These are phyloP conservation scores for Ommatoiulus sabulosus DNA, from an alignment of 2,888 invertebrate genomes.

Conservation along the genomic window DNA sequence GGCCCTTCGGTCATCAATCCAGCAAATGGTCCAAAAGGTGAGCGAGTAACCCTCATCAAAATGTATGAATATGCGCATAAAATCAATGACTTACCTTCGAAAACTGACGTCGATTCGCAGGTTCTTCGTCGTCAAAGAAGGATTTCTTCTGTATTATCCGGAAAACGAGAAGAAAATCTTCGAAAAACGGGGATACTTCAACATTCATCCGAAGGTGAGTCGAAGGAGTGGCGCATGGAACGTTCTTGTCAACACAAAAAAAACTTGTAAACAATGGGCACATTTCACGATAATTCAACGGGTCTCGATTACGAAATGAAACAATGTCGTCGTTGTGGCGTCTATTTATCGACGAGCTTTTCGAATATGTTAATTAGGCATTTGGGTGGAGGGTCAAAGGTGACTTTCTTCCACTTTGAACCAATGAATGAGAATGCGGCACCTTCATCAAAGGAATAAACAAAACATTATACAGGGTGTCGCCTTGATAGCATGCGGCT, in stretches of 20 bases:
- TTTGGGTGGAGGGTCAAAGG: background rate
- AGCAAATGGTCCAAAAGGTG: constrained; percentile 60
- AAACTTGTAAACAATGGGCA: too few relatives aligned
- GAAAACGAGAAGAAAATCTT: constrained; percentile 67
- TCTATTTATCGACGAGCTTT: background rate
- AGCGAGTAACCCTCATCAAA: background rate
- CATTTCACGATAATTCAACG: too few relatives aligned
- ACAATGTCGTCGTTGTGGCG: constrained; percentile 6
- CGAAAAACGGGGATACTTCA: constrained; percentile 65
- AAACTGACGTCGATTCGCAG: constrained; percentile 62
- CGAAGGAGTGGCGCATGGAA: background rate
- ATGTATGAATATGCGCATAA: background rate
- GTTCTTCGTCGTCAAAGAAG: constrained; percentile 70
- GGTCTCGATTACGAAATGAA: constrained; percentile 61
- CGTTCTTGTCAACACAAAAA: too few relatives aligned
- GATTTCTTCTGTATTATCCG: constrained; percentile 69
- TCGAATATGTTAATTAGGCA: background rate
- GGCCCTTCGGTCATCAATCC: constrained; percentile 58
- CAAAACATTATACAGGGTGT: too few relatives aligned
- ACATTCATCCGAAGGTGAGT: constrained; percentile 66
- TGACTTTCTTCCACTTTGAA: background rate
- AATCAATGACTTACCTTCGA: background rate
- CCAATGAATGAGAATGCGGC: background rate
- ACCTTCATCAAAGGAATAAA: too few relatives aligned
- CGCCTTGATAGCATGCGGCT: too few relatives aligned